These are phyloP conservation scores for Lagopus leucura DNA, from an alignment of 2,113 vertebrate genomes.

Conservation along the genomic window DNA sequence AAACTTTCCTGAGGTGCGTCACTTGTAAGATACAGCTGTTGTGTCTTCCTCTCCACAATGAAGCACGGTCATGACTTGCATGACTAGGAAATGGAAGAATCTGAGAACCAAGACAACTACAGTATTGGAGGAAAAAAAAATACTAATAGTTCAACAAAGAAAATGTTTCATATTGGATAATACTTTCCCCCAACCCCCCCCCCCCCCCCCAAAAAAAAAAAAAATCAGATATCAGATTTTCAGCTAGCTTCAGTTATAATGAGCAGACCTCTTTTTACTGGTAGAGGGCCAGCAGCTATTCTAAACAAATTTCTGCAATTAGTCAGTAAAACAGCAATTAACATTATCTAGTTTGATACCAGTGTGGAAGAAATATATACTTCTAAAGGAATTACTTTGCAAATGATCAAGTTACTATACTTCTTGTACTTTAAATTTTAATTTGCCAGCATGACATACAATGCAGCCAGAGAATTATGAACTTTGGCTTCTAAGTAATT, in stretches of 20 bases:
- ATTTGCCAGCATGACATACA: slow-evolving; percentile 15
- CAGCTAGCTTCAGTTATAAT: background rate
- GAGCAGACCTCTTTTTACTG: rapidly evolving
- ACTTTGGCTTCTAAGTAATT: background rate
- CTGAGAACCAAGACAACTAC: background rate
- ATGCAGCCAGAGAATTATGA: background rate
- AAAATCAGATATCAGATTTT: background rate
- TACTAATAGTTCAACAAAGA: background rate
- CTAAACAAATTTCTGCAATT: slow-evolving; percentile 52
- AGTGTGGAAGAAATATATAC: slow-evolving; percentile 24
- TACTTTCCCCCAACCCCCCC: too few species aligned
- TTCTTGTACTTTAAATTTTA: slow-evolving; percentile 19
- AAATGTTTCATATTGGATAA: background rate
- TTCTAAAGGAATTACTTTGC: slow-evolving; percentile 62
- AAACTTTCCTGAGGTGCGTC: background rate
- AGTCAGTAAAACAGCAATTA: slow-evolving; percentile 61
- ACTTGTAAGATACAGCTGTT: background rate
- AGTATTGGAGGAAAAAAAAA: background rate
- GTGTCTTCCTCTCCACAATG: background rate
- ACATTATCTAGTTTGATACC: slow-evolving; percentile 54
- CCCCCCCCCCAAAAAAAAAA: background rate
- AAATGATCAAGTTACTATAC: slow-evolving; percentile 57
- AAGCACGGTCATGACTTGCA: background rate
- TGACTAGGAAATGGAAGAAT: background rate
- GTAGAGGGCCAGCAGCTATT: slow-evolving; percentile 23